Base-by-base conservation (phyloP, 2,113 vertebrate species). In the Tachysurus vachellii region DNA sequence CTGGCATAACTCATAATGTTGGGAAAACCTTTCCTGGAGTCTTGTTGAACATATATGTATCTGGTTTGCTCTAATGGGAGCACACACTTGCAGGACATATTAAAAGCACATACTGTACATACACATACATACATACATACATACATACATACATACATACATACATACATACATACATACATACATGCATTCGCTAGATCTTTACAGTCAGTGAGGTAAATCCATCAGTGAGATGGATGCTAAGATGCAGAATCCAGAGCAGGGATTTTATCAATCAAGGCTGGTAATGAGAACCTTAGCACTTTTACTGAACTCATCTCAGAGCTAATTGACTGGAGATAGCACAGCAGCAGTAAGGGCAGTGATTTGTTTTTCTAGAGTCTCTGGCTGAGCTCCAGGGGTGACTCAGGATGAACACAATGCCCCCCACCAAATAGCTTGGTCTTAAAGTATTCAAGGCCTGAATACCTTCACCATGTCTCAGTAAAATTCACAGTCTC, bases 251-350 rank as follows among this genome's bases (percentile, higher is more conserved):
- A 56, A 77, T 82, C 70, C 57, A 61, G 61, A 56, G 54, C 31
- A 13, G 56, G 36, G 57, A 89, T 88, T 62, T 56, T 80, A 85
- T 87, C 80, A 75, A 84, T 87, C 80, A n/a, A 13, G 54, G 54
- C 8, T 23, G 42, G 80, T 85, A 82, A 87, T 89, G 71, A 73
- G 85, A 85, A 84, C 44, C 64, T 62, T 85, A 88, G 66, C 79
- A 83, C 77, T 61, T 31, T 82, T 59, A 66, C 44, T 68, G 81
- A 56, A 75, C 66, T 76, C 80, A 82, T 85, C 64, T 88, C 26
- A 2, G 23, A 14, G 76, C 59, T 88, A 82, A 86, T 83, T 90
- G 88, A 91, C 85, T 87, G 77, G 86, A 84, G 85, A 73, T 31
- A 82, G 28, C 88, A 85, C 26, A 71, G 85, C 76, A 61, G 83